Percentiles rank a stretch among this genome's conserved stretches.
Conservation (phyloP, 2,113 vertebrate genomes). For the Meriones unguiculatus region DNA sequence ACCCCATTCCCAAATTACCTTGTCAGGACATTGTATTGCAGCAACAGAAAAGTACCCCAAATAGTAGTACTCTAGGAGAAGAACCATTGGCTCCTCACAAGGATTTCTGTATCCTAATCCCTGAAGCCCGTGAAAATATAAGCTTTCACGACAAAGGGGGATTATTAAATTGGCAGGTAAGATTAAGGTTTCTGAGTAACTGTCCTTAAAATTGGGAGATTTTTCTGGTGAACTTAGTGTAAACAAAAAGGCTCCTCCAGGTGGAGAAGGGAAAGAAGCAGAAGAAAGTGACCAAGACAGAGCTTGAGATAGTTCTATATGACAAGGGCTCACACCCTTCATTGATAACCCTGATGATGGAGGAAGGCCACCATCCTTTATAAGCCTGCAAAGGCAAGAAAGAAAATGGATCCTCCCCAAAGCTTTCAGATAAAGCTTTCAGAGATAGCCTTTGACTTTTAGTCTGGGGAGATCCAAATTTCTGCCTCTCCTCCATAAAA, state of each 20-base stretch:
- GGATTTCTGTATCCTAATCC: accelerated
- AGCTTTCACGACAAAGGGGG: background rate
- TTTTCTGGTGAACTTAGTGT: background rate
- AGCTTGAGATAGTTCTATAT: background rate
- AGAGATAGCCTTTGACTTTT: background rate
- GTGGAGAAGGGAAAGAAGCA: background rate
- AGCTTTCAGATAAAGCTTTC: background rate
- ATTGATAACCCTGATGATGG: background rate
- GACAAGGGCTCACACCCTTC: background rate
- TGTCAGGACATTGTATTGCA: background rate
- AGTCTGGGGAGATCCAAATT: background rate
- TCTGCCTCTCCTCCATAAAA: background rate
- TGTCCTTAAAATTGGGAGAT: background rate
- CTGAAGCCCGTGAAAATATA: background rate
- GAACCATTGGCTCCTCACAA: background rate
- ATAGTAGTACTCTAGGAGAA: background rate
- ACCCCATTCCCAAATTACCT: background rate
- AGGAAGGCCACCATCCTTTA: background rate
- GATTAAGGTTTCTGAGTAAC: background rate
- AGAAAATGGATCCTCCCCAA: background rate
- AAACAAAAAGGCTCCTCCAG: background rate
- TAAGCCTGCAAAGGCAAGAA: background rate
- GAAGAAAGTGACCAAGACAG: background rate
- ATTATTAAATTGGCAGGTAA: background rate
- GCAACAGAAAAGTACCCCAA: background rate